Evolutionary conservation across 1,140 invertebrate genomes (phyloP), one percentile per base, ranked within the genome.

Genomic region (Papilio helenus): DNA sequence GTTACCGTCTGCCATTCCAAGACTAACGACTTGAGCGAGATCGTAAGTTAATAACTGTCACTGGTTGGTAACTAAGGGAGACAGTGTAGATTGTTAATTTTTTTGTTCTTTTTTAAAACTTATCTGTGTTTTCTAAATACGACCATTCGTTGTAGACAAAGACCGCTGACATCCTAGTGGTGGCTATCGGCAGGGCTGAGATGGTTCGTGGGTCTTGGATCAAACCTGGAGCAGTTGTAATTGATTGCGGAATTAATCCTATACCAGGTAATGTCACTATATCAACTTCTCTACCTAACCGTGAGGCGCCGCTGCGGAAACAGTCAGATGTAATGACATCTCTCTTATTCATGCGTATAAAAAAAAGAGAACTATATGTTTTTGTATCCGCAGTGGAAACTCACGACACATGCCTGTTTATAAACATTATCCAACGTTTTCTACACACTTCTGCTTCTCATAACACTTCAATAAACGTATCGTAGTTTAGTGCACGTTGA

Each of bases 241-340:
- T 99, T 85, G 99, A 99, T 93, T 99, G 99, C 95, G 99, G 99
- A 58, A 99, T 99, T 78, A 99, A 99, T 94, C 96, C 97, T 5
- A 97, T 99, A 84, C 96, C 97, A 95, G 98, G 98, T 99, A 95
- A 91, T 42, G 3, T n/a, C 39, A 72, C 44, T 77, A 7, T 42
- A 18, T 39, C 8, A 0, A 20, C 3, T 72, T 68, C 23, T 26
- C 18, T 7, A 55, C 18, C n/a, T 16, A 3, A 49, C 4, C 14
- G 46, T 20, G 18, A 18, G 18, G 18, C 9, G 5, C 51, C n/a
- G 18, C 18, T 55, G 1, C 18, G 7, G 18, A n/a, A n/a, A 55
- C 18, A 55, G 3, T 51, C 14, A 49, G 12, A 49, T 0, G 18
- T 49, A 49, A 18, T 18, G 3, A 5, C 18, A 14, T 51, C 49